Evolutionary conservation across 2,888 invertebrate species (phyloP), one percentile per base, ranked within the genome.

Genomic region (Pristionchus maxplancki): DNA sequence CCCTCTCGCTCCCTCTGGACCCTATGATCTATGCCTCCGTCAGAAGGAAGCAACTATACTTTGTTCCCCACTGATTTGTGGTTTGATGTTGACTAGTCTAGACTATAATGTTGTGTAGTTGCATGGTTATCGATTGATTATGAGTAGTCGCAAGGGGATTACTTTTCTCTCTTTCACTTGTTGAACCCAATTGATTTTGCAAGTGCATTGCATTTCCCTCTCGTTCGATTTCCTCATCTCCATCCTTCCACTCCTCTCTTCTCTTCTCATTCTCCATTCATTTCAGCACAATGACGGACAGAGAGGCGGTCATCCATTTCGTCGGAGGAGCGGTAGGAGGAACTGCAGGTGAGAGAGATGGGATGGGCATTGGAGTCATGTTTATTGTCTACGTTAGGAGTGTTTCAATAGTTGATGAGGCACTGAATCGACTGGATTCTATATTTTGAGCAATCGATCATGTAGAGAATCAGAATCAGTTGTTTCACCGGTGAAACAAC

Each of bases 311-410:
- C 78, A 93, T 94, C 90, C 94, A 94, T 89, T 94, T 94, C 85
- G 90, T 93, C 62, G 94, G 94, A 78, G 94, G 94, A 74, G 94
- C 94, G 34, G 91, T 91, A 28, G 94, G 94, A 84, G 94, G 94
- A 20, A 94, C 94, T 40, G 92, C 92, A n/a, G 78, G 78, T 78
- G n/a, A 48, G 78, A 4, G 20, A 67, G 74, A 74, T 2, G 37
- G 24, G 64, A 5, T 13, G 71, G 37, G 24, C 28, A 28, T 28
- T 71, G n/a, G n/a, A n/a, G n/a, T n/a, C n/a, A n/a, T n/a, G n/a
- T n/a, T n/a, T n/a, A n/a, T n/a, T n/a, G n/a, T n/a, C n/a, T n/a
- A n/a, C n/a, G n/a, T n/a, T n/a, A n/a, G n/a, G n/a, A n/a, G n/a
- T n/a, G 71, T 13, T 48, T 9, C 6, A 58, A 24, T 9, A n/a